Conservation (phyloP, 2,888 invertebrate genomes). For the Parnassius mnemosyne region DNA sequence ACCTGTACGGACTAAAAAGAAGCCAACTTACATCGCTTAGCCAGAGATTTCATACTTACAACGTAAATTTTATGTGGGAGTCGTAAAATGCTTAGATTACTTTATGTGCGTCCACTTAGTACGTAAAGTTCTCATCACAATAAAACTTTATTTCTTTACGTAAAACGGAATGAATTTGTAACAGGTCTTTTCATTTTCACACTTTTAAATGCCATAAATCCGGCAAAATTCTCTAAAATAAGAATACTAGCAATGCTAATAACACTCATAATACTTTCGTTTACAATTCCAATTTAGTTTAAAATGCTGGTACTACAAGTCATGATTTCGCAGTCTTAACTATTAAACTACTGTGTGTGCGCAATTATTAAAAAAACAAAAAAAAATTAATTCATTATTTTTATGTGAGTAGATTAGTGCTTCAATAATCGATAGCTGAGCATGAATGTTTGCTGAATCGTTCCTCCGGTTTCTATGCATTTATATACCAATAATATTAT, state of each 20-base stretch:
- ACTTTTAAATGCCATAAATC: not conserved
- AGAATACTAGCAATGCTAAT: not conserved
- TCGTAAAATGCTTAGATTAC: conserved; percentile 20
- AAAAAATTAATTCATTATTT: no score
- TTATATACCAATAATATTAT: no score
- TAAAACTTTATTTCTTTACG: conserved; percentile 18
- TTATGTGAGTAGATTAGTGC: no score
- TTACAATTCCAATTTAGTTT: no score
- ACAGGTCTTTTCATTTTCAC: not conserved
- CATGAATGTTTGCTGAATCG: no score
- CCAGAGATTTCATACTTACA: conserved; percentile 12
- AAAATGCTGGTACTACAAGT: no score
- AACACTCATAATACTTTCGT: no score
- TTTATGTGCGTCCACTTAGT: conserved; percentile 20
- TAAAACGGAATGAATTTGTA: not conserved
- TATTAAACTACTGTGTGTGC: no score
- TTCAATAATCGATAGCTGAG: no score
- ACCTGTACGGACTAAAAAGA: not conserved
- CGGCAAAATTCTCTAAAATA: not conserved
- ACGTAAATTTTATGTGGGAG: conserved; percentile 19
- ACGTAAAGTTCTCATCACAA: conserved; percentile 20
- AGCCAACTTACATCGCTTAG: conserved; percentile 9
- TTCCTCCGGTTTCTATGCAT: no score
- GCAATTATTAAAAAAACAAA: no score
- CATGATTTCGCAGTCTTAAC: no score